Evolutionary conservation across 2,888 invertebrate genomes (phyloP).

Genomic region (Strigamia transsilvanica): DNA sequence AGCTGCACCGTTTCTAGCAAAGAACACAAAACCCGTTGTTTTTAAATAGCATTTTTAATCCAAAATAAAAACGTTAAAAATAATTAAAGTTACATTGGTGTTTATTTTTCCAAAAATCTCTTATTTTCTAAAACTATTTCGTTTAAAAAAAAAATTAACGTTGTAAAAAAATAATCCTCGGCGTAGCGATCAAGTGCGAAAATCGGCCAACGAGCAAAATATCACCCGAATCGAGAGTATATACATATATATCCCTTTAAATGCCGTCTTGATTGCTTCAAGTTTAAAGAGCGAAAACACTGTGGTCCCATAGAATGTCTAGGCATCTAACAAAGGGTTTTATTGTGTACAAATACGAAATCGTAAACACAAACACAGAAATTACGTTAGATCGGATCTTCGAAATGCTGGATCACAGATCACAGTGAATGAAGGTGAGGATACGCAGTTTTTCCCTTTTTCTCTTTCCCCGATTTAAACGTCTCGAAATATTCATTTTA

Average conservation of each 20-base stretch:
- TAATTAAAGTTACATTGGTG: too few species aligned
- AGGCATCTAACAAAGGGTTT: slow-evolving; percentile 23
- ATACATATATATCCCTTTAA: neutral
- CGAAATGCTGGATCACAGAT: neutral
- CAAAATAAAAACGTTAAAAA: too few species aligned
- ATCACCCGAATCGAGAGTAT: slow-evolving; percentile 9
- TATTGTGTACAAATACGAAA: neutral
- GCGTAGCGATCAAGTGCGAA: neutral
- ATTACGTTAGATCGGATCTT: neutral
- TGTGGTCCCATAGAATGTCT: neutral
- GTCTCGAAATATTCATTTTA: neutral
- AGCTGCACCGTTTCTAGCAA: too few species aligned
- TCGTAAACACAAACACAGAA: neutral
- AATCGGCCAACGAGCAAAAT: slow-evolving; percentile 1
- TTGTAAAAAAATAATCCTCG: slow-evolving; percentile 14
- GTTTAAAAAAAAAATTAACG: neutral
- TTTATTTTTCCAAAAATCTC: too few species aligned
- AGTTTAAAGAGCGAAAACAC: neutral
- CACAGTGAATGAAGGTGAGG: slow-evolving; percentile 7
- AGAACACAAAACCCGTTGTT: too few species aligned
- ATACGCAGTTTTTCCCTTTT: slow-evolving; percentile 3
- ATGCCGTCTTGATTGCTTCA: slow-evolving; percentile 11
- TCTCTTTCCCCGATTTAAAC: neutral
- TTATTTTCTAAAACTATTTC: too few species aligned
- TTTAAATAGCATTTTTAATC: too few species aligned